These are phyloP conservation scores for Ailurus styani DNA, from an alignment of 2,113 vertebrate genomes.

Conservation along the genomic window DNA sequence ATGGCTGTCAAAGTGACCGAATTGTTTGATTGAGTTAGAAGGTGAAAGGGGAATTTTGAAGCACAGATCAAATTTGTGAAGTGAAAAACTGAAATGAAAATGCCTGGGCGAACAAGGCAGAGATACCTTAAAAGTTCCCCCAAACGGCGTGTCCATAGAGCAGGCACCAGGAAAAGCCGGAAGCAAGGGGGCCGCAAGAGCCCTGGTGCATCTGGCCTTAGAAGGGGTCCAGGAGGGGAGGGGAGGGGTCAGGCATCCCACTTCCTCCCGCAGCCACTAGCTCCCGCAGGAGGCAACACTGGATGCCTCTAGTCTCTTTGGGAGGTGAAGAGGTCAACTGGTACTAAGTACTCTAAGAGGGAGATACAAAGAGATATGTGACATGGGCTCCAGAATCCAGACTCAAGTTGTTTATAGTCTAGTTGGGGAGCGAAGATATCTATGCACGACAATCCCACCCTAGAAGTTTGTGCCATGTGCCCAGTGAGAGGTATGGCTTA, in stretches of 20 bases:
- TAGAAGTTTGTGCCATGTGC: background rate
- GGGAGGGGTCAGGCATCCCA: background rate
- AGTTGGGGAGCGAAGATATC: background rate
- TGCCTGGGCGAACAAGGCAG: background rate
- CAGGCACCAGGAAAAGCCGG: background rate
- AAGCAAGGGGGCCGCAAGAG: background rate
- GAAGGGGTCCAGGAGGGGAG: background rate
- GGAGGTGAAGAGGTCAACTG: background rate
- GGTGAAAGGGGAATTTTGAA: constrained; percentile 29
- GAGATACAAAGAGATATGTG: background rate
- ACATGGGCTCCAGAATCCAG: background rate
- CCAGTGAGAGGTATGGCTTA: background rate
- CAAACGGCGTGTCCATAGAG: background rate
- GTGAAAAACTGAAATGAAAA: constrained; percentile 32
- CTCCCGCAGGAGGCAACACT: background rate
- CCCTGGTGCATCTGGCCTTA: background rate
- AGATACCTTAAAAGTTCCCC: background rate
- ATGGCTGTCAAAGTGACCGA: constrained; percentile 13
- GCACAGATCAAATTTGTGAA: constrained; percentile 41
- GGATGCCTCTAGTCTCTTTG: background rate
- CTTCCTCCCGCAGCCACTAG: background rate
- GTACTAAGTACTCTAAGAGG: background rate
- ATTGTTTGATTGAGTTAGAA: constrained; percentile 45
- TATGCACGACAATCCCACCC: background rate
- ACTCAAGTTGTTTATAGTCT: background rate